These are phyloP conservation scores for Allygus modestus DNA, from an alignment of 2,888 invertebrate species.

Conservation along the genomic window DNA sequence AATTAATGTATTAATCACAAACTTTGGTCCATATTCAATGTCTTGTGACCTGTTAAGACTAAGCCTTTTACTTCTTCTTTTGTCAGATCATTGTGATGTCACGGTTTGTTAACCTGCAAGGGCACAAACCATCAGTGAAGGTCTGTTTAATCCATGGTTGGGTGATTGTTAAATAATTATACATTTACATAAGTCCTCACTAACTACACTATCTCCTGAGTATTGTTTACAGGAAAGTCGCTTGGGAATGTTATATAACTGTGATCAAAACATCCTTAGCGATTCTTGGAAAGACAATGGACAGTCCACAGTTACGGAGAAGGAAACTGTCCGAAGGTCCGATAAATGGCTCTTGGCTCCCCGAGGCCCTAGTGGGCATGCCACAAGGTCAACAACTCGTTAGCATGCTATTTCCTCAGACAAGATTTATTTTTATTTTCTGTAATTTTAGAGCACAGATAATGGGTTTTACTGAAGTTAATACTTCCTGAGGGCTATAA, in stretches of 20 bases:
- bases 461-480: no score
- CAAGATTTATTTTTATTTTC: neutral
- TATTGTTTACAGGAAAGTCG: neutral
- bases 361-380: neutral
- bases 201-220: neutral
- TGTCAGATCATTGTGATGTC: no score
- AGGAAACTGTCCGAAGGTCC: constrained; percentile 13
- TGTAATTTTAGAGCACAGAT: no score
- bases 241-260: neutral
- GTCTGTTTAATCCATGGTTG: neutral
- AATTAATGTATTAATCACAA: no score
- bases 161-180: neutral
- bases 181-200: neutral
- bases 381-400: neutral
- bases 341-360: neutral
- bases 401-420: neutral
- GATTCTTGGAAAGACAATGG: constrained; percentile 22
- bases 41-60: no score
- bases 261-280: neutral
- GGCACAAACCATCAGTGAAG: constrained; percentile 8
- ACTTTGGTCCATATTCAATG: no score
- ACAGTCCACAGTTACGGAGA: neutral
- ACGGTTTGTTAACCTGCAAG: neutral
- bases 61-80: no score
- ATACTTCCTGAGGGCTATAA: no score